phyloP scores from a whole-genome alignment of 2,797 vertebrate genomes.

The Pipistrellus pygmaeus region DNA sequence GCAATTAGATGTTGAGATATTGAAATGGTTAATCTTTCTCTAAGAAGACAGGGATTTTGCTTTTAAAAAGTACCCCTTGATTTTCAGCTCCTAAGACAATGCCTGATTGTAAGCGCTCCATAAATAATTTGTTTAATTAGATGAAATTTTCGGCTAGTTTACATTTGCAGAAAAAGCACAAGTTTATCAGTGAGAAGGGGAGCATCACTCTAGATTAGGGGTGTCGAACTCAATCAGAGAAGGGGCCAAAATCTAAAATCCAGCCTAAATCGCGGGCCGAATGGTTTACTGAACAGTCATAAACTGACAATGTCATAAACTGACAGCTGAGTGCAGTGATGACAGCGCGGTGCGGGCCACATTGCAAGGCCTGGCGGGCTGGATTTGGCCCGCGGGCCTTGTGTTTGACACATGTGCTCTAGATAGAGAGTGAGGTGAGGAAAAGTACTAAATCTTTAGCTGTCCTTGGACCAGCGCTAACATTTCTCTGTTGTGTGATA shows the following conservation, averaged over 20 bases:
- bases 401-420: too few species aligned
- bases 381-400: too few species aligned
- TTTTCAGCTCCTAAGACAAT: not conserved
- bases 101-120: not conserved
- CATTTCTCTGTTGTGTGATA: not conserved
- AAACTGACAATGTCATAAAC: too few species aligned
- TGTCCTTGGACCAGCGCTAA: not conserved
- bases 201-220: too few species aligned
- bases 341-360: too few species aligned
- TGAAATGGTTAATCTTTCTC: not conserved
- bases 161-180: not conserved
- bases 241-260: too few species aligned
- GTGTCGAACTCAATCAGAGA: too few species aligned
- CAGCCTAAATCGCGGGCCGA: too few species aligned
- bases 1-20: not conserved
- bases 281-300: too few species aligned
- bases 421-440: not conserved
- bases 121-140: not conserved
- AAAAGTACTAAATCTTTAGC: not conserved
- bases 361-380: too few species aligned
- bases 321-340: too few species aligned
- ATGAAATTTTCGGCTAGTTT: not conserved
- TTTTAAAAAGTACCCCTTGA: not conserved
- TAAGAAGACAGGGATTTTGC: not conserved
- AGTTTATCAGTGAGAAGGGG: not conserved